phyloP scores from a whole-genome alignment of 1,140 invertebrate genomes.

The Anthonomus grandis region DNA sequence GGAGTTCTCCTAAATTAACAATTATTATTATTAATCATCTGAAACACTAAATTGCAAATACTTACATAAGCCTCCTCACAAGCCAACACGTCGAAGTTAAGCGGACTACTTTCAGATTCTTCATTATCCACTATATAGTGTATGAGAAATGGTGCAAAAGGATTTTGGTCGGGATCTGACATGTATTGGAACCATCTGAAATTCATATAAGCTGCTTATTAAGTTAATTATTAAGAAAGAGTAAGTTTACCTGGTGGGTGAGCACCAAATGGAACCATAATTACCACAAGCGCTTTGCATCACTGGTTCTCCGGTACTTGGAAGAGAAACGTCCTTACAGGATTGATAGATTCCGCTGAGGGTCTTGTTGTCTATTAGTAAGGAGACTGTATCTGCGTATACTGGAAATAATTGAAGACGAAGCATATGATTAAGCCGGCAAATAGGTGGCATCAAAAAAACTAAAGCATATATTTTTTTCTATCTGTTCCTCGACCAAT shows the following conservation, averaged over 20 bases:
- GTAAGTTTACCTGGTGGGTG: constrained; percentile 49
- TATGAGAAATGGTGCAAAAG: constrained; percentile 65
- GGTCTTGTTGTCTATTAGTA: constrained; percentile 56
- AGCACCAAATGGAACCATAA: constrained; percentile 58
- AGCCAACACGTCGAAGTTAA: constrained; percentile 53
- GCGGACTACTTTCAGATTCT: constrained; percentile 47
- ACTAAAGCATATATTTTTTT: too few relatives aligned
- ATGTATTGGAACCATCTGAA: constrained; percentile 25
- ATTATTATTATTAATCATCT: too few relatives aligned
- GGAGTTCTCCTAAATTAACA: constrained; percentile 45
- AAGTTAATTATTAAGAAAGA: not conserved
- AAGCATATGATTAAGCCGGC: too few relatives aligned
- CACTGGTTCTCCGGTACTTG: constrained; percentile 64
- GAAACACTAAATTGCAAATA: constrained; percentile 10
- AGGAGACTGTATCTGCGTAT: not conserved
- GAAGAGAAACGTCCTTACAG: constrained; percentile 59
- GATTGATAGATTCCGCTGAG: constrained; percentile 65
- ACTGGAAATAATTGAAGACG: constrained; percentile 13
- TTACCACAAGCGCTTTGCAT: constrained; percentile 68
- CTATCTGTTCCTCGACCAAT: too few relatives aligned
- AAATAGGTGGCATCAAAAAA: too few relatives aligned
- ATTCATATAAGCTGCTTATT: not conserved
- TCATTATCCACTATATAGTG: constrained; percentile 53
- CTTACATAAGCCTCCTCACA: constrained; percentile 60
- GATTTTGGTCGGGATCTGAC: constrained; percentile 45